Base-by-base conservation (phyloP, 2,888 invertebrate genomes). In the Phytoseiulus persimilis region DNA sequence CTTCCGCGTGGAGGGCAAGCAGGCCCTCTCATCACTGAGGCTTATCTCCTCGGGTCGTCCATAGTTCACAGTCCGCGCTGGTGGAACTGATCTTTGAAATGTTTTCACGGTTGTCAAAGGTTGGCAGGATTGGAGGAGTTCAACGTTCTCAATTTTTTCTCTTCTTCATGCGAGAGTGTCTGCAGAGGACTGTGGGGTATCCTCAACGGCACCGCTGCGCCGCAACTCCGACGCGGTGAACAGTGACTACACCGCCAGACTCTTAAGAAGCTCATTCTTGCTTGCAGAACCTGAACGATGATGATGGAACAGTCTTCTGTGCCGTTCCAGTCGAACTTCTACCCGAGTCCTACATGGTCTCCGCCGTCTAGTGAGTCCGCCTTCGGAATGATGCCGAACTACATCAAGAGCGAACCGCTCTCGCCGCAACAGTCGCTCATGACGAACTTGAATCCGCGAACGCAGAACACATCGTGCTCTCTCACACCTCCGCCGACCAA, bases 281-380 rank as follows among this genome's bases (percentile, higher is more conserved):
- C 28, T 65, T 65, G 9, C 65, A 65, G 65, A 6, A 23, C 28
- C 65, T 65, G 65, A 65, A 65, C 65, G 11, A 65, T 65, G 65
- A 65, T 65, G 65, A 65, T 65, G 65, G 65, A 65, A 65, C 65
- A 65, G 18, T 14, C 65, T 65, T 65, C 65, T 2, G 11, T 65
- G 65, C 65, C 5, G 65, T 65, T 65, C 65, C 65, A 65, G 65
- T 65, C 65, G 28, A 65, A 28, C n/a, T 87, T 39, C 33, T 87
- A 87, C 87, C 87, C 87, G 45, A 87, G 87, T 33, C 87, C 87
- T 1, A n/a, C 87, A 23, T 87, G 87, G 87, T 87, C 87, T 32
- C 87, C 87, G 32, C 32, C 87, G 39, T 32, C 87, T 28, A 87
- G 87, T 87, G 87, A 87, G 23, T n/a, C 87, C 32, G 31, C 32